These are phyloP conservation scores for Microtus oregoni DNA, from an alignment of 2,113 vertebrate species.

Conservation along the genomic window DNA sequence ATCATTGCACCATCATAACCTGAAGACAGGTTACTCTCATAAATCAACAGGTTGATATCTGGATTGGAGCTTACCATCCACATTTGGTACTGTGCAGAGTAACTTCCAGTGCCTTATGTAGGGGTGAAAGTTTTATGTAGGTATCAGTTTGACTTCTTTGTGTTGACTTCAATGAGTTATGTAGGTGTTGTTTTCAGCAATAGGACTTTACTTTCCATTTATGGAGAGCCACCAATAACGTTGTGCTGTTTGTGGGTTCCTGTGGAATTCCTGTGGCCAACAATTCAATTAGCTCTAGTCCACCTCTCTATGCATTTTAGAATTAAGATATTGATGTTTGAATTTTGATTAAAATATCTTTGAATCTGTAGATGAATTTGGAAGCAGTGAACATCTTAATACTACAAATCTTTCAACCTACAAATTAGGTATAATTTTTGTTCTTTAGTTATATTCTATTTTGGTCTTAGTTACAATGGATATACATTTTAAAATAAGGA, in stretches of 20 bases:
- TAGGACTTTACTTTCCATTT: background rate
- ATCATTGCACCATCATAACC: background rate
- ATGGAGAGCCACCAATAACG: background rate
- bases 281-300: background rate
- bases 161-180: background rate
- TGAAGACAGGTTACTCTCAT: background rate
- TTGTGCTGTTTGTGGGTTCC: background rate
- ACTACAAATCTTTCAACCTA: background rate
- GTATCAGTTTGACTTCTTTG: background rate
- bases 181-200: background rate
- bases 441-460: background rate
- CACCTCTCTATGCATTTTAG: background rate
- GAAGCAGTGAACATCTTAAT: background rate
- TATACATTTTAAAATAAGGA: background rate
- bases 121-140: background rate
- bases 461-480: background rate
- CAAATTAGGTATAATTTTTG: background rate
- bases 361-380: background rate
- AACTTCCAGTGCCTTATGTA: background rate
- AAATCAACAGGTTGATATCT: background rate
- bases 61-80: background rate
- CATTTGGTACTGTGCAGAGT: background rate
- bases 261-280: background rate
- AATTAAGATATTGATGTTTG: background rate
- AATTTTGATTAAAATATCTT: background rate